Conservation (phyloP, 2,113 vertebrate species). For the Brachyistius frenatus region DNA sequence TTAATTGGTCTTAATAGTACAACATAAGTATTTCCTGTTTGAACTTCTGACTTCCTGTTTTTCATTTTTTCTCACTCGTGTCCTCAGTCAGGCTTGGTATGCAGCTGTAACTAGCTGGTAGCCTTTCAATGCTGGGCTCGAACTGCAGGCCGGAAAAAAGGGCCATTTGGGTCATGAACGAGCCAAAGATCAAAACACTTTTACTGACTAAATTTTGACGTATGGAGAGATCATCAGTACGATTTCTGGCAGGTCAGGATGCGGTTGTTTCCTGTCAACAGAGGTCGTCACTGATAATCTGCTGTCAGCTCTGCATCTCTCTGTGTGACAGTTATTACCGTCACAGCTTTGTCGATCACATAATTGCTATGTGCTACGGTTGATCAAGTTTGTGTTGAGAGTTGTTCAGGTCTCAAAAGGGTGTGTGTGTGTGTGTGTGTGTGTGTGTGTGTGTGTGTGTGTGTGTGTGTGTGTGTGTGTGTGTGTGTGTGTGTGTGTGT, state of each 20-base stretch:
- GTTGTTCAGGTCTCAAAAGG: constrained; percentile 30
- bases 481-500: constrained; percentile 15
- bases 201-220: constrained; percentile 48
- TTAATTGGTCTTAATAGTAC: constrained; percentile 84
- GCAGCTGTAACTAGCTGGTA: constrained; percentile 75
- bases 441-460: too few relatives aligned
- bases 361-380: not conserved
- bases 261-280: constrained; percentile 55
- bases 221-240: constrained; percentile 44
- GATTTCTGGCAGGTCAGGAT: constrained; percentile 64
- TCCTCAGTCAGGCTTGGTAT: constrained; percentile 79
- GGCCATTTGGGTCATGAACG: too few relatives aligned
- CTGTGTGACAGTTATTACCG: constrained; percentile 38
- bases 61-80: constrained; percentile 66
- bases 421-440: too few relatives aligned
- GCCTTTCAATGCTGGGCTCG: constrained; percentile 9
- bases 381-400: constrained; percentile 37
- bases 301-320: constrained; percentile 40
- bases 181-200: constrained; percentile 29
- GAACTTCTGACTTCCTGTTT: constrained; percentile 91
- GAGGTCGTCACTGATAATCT: constrained; percentile 67
- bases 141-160: not conserved
- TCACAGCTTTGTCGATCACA: constrained; percentile 35
- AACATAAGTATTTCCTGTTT: constrained; percentile 89
- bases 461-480: too few relatives aligned